phyloP scores from a whole-genome alignment of 2,797 vertebrate species.

The Neostethus bicornis region DNA sequence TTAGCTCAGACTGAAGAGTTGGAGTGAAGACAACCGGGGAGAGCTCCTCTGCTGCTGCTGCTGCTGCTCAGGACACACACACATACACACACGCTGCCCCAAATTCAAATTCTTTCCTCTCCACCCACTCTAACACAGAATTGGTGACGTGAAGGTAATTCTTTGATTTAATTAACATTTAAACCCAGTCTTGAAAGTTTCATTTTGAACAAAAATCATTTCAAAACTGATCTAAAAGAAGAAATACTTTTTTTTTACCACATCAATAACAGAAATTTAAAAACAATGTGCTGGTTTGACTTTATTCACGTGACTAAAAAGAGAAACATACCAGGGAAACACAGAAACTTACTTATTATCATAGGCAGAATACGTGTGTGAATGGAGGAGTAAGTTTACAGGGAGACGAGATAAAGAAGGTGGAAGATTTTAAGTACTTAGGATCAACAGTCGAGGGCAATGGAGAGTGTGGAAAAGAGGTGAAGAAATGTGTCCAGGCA shows the following conservation, averaged over 20 bases:
- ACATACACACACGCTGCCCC: conserved; percentile 15
- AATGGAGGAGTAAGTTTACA: too few species aligned
- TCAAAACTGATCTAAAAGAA: neutral
- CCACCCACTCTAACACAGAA: conserved; percentile 22
- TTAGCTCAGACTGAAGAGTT: neutral
- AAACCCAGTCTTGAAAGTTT: neutral
- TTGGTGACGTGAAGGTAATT: conserved; percentile 31
- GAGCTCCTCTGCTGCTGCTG: conserved; percentile 14
- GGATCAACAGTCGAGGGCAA: too few species aligned
- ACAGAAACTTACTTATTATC: neutral
- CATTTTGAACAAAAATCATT: neutral
- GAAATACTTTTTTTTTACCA: neutral
- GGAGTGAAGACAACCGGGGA: neutral
- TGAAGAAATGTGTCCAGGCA: too few species aligned
- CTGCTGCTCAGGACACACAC: neutral
- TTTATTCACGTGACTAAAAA: neutral
- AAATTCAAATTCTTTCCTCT: conserved; percentile 61
- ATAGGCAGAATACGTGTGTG: too few species aligned
- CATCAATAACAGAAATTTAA: neutral
- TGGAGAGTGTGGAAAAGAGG: too few species aligned
- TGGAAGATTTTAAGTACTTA: too few species aligned
- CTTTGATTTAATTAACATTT: conserved; percentile 44
- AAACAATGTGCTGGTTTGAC: neutral
- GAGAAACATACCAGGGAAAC: neutral
- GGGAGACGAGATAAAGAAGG: too few species aligned